A percentile compares a stretch with the other conserved stretches of the same genome.
Conservation (phyloP, 2,888 invertebrate species). For the Lissonota sp. region DNA sequence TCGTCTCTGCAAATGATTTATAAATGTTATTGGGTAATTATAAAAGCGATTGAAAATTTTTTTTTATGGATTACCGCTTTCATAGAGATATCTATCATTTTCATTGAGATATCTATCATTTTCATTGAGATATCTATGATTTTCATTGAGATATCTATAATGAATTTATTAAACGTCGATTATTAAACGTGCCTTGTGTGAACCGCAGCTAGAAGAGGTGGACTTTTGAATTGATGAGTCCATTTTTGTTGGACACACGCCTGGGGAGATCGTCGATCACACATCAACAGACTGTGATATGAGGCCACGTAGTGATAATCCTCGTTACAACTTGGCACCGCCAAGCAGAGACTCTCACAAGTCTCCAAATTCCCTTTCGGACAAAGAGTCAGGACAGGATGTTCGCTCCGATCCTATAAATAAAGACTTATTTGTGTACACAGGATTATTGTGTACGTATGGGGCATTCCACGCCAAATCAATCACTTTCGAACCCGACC, state of each 20-base stretch:
- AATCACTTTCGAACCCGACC: too few relatives aligned
- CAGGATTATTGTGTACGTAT: too few relatives aligned
- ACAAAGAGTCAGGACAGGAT: slow-evolving; percentile 75
- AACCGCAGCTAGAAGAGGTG: slow-evolving; percentile 84
- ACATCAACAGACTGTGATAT: slow-evolving; percentile 77
- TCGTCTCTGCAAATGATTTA: slow-evolving; percentile 67
- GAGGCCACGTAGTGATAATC: slow-evolving; percentile 77
- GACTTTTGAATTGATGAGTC: slow-evolving; percentile 86
- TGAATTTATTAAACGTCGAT: too few relatives aligned
- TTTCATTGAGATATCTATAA: background rate
- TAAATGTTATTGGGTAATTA: background rate
- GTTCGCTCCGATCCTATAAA: slow-evolving; percentile 69
- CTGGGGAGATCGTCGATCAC: slow-evolving; percentile 75
- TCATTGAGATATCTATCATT: background rate
- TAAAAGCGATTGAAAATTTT: too few relatives aligned
- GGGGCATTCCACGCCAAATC: background rate
- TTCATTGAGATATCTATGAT: background rate
- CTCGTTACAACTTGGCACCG: slow-evolving; percentile 73
- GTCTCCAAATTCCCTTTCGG: slow-evolving; percentile 75
- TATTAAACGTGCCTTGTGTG: slow-evolving; percentile 80
- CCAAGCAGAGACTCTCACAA: slow-evolving; percentile 77
- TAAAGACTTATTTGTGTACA: background rate
- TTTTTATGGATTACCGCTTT: too few relatives aligned
- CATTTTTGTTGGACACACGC: slow-evolving; percentile 84
- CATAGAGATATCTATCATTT: too few relatives aligned